Conservation (phyloP, 2,797 vertebrate genomes). For the Cyclopterus lumpus region DNA sequence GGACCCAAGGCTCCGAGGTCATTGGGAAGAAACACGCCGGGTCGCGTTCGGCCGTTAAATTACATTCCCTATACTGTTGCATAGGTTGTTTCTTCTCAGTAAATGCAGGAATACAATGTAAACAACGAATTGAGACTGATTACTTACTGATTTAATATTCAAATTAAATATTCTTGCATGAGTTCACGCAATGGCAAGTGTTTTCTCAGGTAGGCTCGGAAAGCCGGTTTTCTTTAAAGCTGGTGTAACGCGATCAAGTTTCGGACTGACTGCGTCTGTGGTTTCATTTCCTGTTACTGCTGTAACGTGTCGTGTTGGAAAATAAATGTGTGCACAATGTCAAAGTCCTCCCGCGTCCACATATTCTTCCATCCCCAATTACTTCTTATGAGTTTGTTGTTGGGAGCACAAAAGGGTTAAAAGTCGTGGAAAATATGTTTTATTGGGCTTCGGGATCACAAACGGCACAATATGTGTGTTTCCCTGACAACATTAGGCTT, state of each 20-base stretch:
- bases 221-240: background rate
- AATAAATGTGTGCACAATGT: background rate
- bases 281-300: background rate
- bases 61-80: background rate
- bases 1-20: slow-evolving; percentile 47
- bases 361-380: slow-evolving; percentile 5
- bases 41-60: background rate
- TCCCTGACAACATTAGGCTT: slow-evolving; percentile 72
- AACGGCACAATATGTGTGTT: slow-evolving; percentile 56
- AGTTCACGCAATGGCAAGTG: background rate
- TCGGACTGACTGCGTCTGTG: background rate
- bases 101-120: background rate
- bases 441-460: slow-evolving; percentile 24
- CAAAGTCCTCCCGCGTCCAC: background rate
- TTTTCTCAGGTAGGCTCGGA: background rate
- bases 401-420: slow-evolving; percentile 7
- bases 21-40: slow-evolving; percentile 27
- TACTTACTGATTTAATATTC: too few relatives aligned
- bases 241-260: background rate
- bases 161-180: background rate
- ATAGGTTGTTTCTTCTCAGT: background rate
- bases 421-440: slow-evolving; percentile 1
- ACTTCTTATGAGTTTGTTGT: background rate
- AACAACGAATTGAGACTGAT: too few relatives aligned
- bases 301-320: background rate